phyloP scores from a whole-genome alignment of 92 coral and sea anemone genomes.

The Ricordea florida region DNA sequence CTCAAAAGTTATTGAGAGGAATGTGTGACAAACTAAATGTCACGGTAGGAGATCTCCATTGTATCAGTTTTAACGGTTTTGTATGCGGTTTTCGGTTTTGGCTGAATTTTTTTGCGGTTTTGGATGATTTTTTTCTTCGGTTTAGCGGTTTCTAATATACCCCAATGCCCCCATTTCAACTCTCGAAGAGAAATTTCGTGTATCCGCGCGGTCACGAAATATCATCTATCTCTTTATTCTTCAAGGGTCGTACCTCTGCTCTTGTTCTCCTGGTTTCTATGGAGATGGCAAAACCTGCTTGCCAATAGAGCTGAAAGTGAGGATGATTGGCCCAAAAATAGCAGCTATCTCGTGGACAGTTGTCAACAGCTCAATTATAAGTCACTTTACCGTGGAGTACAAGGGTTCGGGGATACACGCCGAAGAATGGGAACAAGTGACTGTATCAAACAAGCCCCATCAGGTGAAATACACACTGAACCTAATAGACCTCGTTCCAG shows the following conservation, averaged over 20 bases:
- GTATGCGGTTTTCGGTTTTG: too few species aligned
- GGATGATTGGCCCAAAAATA: background rate
- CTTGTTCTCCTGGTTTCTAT: slow-evolving; percentile 18
- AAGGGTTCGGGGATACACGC: background rate
- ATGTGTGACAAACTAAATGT: too few species aligned
- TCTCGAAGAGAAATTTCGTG: too few species aligned
- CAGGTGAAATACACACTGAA: background rate
- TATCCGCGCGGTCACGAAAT: background rate
- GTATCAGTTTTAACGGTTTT: background rate
- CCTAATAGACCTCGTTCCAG: slow-evolving; percentile 6
- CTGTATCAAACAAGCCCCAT: too few species aligned
- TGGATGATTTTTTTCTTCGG: too few species aligned
- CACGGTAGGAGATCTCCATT: too few species aligned
- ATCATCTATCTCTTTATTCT: background rate
- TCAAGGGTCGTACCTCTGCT: slow-evolving; percentile 48
- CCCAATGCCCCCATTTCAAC: too few species aligned
- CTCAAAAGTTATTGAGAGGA: too few species aligned
- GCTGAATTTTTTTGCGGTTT: too few species aligned
- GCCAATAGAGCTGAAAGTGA: slow-evolving; percentile 7
- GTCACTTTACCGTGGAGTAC: slow-evolving; percentile 1
- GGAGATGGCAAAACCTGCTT: slow-evolving; percentile 49
- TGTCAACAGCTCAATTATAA: slow-evolving; percentile 4
- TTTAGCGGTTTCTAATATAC: too few species aligned
- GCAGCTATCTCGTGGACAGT: slow-evolving; percentile 31
- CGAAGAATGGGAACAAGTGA: background rate